Evolutionary conservation across 2,888 invertebrate species (phyloP).

Genomic region (Troides oblongomaculatus): DNA sequence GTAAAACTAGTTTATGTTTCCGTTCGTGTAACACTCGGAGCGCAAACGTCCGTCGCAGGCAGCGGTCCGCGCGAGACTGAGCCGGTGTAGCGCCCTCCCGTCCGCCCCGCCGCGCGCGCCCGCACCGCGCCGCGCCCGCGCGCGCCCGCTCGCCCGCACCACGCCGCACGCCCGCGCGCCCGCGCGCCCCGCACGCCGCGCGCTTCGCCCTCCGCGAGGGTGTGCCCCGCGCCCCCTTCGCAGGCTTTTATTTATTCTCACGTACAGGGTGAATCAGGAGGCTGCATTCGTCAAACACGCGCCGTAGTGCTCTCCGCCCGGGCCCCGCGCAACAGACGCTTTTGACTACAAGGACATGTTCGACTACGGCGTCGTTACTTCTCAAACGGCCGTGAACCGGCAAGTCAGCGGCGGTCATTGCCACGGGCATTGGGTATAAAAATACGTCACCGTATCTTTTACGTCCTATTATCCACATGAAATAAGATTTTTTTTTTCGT

Average conservation of each 20-base stretch:
- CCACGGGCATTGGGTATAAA: conserved; percentile 69
- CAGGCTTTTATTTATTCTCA: conserved; percentile 68
- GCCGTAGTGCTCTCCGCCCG: not conserved
- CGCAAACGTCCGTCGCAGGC: conserved; percentile 59
- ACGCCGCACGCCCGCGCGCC: too few species aligned
- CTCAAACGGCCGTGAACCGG: conserved; percentile 74
- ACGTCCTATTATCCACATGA: conserved; percentile 36
- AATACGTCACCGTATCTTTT: conserved; percentile 62
- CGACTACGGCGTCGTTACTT: conserved; percentile 53
- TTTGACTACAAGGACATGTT: conserved; percentile 22
- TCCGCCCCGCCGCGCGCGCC: conserved; percentile 46
- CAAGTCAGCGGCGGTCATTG: conserved; percentile 69
- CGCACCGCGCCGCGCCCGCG: too few species aligned
- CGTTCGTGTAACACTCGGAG: conserved; percentile 60
- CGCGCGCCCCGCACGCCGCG: conserved; percentile 45
- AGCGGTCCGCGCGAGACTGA: conserved; percentile 79
- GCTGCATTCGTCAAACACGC: conserved; percentile 22
- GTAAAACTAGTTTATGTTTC: conserved; percentile 76
- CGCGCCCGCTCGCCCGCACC: too few species aligned
- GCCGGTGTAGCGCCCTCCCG: conserved; percentile 70
- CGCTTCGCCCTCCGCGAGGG: conserved; percentile 50
- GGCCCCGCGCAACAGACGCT: conserved; percentile 7
- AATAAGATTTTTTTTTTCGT: conserved; percentile 8
- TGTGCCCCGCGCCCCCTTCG: conserved; percentile 54
- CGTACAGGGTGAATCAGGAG: conserved; percentile 56